These are phyloP conservation scores for Meta bourneti DNA, from an alignment of 2,888 invertebrate genomes.

Conservation along the genomic window DNA sequence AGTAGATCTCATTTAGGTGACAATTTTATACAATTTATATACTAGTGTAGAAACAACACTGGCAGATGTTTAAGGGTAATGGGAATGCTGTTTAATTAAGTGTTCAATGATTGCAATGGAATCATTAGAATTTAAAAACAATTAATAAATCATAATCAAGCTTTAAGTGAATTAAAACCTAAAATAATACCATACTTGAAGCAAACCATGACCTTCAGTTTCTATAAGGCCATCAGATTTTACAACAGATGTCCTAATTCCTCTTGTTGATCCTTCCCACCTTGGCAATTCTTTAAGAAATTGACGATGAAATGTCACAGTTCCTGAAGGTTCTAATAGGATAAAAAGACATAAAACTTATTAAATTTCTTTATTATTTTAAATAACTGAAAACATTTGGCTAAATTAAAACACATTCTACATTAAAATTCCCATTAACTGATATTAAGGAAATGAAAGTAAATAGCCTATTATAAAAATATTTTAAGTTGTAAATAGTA, in stretches of 20 bases:
- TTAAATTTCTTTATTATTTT: background rate
- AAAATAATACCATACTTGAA: constrained; percentile 82
- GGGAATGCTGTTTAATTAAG: no score
- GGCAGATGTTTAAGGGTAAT: no score
- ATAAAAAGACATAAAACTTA: constrained; percentile 71
- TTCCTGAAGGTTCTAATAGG: constrained; percentile 85
- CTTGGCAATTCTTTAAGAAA: constrained; percentile 84
- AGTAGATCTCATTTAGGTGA: no score
- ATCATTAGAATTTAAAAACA: background rate
- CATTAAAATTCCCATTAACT: no score
- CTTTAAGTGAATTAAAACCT: background rate
- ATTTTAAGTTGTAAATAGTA: no score
- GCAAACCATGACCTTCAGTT: constrained; percentile 88
- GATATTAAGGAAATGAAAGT: no score
- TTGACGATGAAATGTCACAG: constrained; percentile 89
- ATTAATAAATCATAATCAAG: background rate
- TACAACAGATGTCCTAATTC: constrained; percentile 86
- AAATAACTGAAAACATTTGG: no score
- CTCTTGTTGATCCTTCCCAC: constrained; percentile 85
- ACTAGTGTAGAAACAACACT: no score
- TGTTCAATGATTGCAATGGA: no score
- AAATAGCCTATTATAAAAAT: no score
- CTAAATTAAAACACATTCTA: no score
- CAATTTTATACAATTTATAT: no score
- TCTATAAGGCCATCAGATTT: constrained; percentile 91